These are phyloP conservation scores for Phymatocera aterrima DNA, from an alignment of 2,888 invertebrate genomes.

Conservation along the genomic window DNA sequence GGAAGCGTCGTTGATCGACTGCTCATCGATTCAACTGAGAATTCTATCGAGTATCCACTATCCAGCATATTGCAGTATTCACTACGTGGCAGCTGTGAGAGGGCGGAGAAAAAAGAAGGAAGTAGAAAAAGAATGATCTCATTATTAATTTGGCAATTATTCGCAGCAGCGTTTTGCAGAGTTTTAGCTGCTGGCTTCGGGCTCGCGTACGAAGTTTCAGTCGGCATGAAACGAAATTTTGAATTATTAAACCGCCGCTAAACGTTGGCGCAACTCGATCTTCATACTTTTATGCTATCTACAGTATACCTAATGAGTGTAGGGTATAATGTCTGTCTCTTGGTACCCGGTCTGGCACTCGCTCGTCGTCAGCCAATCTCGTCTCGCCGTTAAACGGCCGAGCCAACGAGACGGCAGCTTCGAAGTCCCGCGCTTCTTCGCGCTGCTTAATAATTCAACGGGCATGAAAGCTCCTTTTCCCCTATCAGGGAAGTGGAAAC, in stretches of 20 bases:
- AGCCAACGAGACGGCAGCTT: background rate
- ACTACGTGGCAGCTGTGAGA: background rate
- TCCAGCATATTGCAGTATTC: background rate
- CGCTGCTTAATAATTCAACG: slow-evolving; percentile 33
- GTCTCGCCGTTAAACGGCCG: slow-evolving; percentile 20
- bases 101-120: background rate
- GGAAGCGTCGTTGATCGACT: background rate
- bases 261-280: background rate
- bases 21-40: background rate
- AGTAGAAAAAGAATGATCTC: background rate
- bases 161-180: background rate
- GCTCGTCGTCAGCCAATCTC: slow-evolving; percentile 14
- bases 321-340: slow-evolving; percentile 6
- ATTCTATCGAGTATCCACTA: background rate
- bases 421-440: slow-evolving; percentile 15
- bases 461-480: slow-evolving; percentile 1
- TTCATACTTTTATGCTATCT: background rate
- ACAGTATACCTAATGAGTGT: background rate
- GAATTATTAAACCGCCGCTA: slow-evolving; percentile 8
- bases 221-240: background rate
- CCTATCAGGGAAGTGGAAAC: slow-evolving; percentile 7
- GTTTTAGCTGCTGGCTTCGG: too few species aligned
- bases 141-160: slow-evolving; percentile 4
- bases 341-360: slow-evolving; percentile 1
- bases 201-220: background rate